Conservation (phyloP, 2,797 vertebrate genomes). For the Lophius americanus region DNA sequence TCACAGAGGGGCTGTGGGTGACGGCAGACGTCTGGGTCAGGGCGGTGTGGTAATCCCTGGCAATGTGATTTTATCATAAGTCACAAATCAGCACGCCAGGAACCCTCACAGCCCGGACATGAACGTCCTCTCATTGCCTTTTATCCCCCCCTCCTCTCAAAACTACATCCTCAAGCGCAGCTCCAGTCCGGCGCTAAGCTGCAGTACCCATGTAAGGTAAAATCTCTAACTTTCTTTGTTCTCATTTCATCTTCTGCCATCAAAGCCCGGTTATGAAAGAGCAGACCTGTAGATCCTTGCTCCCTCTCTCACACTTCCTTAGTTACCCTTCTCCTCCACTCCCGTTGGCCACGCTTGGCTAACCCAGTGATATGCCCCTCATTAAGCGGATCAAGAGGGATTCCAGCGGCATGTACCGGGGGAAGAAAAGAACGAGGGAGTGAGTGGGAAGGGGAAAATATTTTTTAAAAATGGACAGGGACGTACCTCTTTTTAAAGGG, state of each 20-base stretch:
- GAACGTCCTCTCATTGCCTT: conserved; percentile 61
- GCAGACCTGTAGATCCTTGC: conserved; percentile 54
- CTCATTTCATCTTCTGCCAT: conserved; percentile 19
- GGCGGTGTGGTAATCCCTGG: conserved; percentile 99
- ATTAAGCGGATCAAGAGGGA: conserved; percentile 83
- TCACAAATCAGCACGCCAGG: conserved; percentile 99
- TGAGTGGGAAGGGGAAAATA: conserved; percentile 26
- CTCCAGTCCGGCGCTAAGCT: conserved; percentile 20
- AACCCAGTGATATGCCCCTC: conserved; percentile 82
- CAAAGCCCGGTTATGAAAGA: conserved; percentile 27
- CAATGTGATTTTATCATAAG: conserved; percentile 99
- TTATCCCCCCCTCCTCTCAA: neutral
- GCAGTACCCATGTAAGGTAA: conserved; percentile 16
- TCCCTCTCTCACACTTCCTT: conserved; percentile 53
- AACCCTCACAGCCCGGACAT: conserved; percentile 98
- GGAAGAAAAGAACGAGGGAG: conserved; percentile 65
- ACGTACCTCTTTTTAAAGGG: conserved; percentile 62
- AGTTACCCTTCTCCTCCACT: conserved; percentile 67
- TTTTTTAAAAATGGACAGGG: conserved; percentile 12
- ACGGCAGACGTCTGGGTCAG: conserved; percentile 87
- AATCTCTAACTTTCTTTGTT: conserved; percentile 17
- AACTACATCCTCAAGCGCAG: conserved; percentile 11
- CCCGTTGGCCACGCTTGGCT: conserved; percentile 77
- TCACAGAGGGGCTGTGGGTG: conserved; percentile 66
- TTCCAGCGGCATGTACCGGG: conserved; percentile 79